Base-by-base conservation (phyloP, 2,888 invertebrate species). In the Athalia circularis region DNA sequence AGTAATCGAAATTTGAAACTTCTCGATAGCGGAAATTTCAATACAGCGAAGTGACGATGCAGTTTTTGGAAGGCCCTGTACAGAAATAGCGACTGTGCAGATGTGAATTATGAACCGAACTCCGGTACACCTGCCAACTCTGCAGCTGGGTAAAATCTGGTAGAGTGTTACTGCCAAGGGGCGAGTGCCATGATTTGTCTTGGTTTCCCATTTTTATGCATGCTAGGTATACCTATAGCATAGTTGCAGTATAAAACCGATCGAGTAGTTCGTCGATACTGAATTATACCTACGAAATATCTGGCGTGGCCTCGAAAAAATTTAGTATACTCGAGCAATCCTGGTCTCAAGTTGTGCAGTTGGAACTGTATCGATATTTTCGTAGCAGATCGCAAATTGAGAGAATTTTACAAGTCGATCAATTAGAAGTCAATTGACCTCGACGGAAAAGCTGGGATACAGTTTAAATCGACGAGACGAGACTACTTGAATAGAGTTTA, bases 401-500 rank as follows among this genome's bases (percentile, higher is more conserved):
- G 59, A 47, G 72, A 72, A 72, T 72, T 72, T 61, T 47, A 13
- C 13, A 72, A 72, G 50, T 75, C 61, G 61, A 75, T 64, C 75
- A 52, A 64, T 64, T 75, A 52, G 64, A 52, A 62, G 64, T 52
- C 9, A 75, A 64, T 75, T 50, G 75, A 75, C 75, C 72, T 62
- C 29, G 29, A 62, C 2, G 29, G 75, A 8, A 45, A 72, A 47
- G 13, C 62, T 8, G 15, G 72, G 72, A 52, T 50, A 64, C 62
- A 43, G 59, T 11, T 62, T 6, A 62, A 75, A 62, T 75, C 48
- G 75, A 62, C 29, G 50, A 72, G 72, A 59, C 72, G 62, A 61
- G 64, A 75, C 75, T 61, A 75, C 75, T 62, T 64, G 75, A 64
- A 75, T 75, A n/a, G 64, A 75, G 64, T 75, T 75, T 64, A 52